These are phyloP conservation scores for Lepus oiostolus DNA, from an alignment of 2,797 vertebrate species.

Conservation along the genomic window DNA sequence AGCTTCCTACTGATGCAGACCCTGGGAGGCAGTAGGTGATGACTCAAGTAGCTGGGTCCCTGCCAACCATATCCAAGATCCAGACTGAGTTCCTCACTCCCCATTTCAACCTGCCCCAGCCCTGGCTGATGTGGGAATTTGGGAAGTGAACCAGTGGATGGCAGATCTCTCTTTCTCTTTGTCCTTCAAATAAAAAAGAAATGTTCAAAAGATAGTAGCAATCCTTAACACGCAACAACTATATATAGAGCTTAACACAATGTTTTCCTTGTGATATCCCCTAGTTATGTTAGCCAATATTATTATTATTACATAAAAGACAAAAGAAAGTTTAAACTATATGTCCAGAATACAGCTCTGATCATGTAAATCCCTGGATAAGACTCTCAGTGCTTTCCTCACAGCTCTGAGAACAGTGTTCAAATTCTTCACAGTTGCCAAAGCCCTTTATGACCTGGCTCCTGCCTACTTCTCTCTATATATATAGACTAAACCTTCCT, in stretches of 20 bases:
- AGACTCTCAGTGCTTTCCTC: background rate
- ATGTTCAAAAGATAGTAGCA: background rate
- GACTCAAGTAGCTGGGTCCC: no score
- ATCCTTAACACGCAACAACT: background rate
- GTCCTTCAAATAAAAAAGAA: no score
- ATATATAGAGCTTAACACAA: background rate
- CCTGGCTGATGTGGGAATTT: no score
- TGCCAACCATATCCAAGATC: no score
- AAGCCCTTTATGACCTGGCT: background rate
- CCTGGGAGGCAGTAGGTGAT: no score
- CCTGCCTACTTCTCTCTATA: background rate
- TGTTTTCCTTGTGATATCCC: background rate
- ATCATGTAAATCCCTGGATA: background rate
- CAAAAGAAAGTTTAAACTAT: conserved; percentile 22
- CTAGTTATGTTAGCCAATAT: background rate
- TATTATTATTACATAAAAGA: background rate
- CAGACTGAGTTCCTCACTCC: no score
- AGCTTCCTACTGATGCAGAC: no score
- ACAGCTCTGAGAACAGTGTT: background rate
- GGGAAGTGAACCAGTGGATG: no score
- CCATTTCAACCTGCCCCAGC: no score
- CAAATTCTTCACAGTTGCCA: background rate
- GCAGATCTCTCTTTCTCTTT: no score
- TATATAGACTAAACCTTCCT: background rate
- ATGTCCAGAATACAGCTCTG: background rate